phyloP scores from a whole-genome alignment of 2,113 vertebrate genomes.

The Pseudorectes ferrugineus region DNA sequence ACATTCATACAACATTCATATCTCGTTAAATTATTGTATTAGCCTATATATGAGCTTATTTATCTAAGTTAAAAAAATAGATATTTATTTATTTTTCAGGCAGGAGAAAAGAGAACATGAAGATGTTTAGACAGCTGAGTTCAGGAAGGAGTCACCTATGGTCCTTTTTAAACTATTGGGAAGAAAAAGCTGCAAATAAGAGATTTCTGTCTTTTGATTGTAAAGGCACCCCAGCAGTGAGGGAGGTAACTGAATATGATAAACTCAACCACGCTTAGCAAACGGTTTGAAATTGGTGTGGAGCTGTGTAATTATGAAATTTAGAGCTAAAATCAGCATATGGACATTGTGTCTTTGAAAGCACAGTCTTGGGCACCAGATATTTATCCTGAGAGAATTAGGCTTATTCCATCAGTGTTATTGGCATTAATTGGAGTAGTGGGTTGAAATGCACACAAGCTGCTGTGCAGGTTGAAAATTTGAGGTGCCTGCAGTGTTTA shows the following conservation, averaged over 20 bases:
- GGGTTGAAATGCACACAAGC: neutral
- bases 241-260: neutral
- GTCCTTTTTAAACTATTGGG: neutral
- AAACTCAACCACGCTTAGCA: neutral
- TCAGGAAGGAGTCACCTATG: neutral
- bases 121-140: neutral
- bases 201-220: neutral
- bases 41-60: neutral
- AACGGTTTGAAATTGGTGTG: neutral
- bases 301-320: neutral
- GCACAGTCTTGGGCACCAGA: neutral
- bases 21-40: neutral
- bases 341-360: neutral
- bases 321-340: neutral
- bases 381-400: neutral
- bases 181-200: neutral
- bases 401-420: neutral
- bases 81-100: neutral
- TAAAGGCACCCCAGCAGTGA: neutral
- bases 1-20: neutral
- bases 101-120: neutral
- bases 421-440: neutral
- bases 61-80: neutral
- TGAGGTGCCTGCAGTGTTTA: neutral
- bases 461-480: neutral